These are phyloP conservation scores for Dryobota labecula DNA, from an alignment of 2,888 invertebrate genomes.

Conservation along the genomic window DNA sequence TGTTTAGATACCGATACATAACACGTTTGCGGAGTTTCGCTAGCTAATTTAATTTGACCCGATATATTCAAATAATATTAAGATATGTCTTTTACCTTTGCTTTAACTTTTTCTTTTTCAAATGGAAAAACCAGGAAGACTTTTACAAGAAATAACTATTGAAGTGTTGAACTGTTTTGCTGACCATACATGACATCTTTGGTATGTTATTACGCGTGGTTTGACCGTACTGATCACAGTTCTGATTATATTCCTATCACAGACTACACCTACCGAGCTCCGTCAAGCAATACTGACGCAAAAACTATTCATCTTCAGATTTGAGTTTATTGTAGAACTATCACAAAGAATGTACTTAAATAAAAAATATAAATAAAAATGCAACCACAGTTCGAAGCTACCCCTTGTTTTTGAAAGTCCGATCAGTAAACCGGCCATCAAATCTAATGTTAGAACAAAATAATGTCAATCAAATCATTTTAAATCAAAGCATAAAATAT, in stretches of 20 bases:
- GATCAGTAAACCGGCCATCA: background rate
- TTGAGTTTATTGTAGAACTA: slow-evolving; percentile 33
- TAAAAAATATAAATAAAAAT: too few species aligned
- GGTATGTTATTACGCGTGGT: slow-evolving; percentile 71
- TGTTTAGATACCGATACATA: too few species aligned
- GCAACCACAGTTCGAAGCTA: background rate
- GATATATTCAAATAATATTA: background rate
- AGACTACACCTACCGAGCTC: slow-evolving; percentile 71
- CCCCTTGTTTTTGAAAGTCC: background rate
- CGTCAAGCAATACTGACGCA: slow-evolving; percentile 55
- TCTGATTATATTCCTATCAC: slow-evolving; percentile 79
- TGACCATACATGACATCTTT: slow-evolving; percentile 63
- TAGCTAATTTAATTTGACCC: background rate
- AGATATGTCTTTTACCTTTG: background rate
- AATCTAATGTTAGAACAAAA: background rate
- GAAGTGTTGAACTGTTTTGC: slow-evolving; percentile 54
- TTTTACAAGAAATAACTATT: background rate
- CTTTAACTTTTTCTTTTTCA: too few species aligned
- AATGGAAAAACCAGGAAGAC: background rate
- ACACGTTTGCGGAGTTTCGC: too few species aligned
- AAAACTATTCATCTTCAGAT: slow-evolving; percentile 9
- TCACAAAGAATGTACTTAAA: too few species aligned
- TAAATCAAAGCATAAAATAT: too few species aligned
- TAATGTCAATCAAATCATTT: background rate
- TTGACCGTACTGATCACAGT: slow-evolving; percentile 82